Evolutionary conservation across 2,797 vertebrate species (phyloP), one percentile per base, ranked within the genome.

Genomic region (Choloepus didactylus): DNA sequence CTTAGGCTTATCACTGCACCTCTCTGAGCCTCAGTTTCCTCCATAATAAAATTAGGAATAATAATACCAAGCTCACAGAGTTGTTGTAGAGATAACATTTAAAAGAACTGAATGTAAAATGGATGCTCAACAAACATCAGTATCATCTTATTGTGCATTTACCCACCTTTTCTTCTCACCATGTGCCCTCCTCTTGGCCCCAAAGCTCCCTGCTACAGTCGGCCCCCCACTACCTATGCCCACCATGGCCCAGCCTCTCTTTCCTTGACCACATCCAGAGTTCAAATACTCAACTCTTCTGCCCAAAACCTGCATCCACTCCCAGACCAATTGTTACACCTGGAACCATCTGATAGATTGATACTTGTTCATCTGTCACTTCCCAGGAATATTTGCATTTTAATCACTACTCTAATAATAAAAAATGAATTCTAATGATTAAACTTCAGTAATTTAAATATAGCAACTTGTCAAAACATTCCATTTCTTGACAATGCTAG

Each of bases 141-240:
- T 51, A 49, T 77, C 75, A 19, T 35, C 56, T 69, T 60, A 19
- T n/a, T 38, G 18, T 1, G 2, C 49, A 6, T 44, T 14, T 21
- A 18, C 25, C n/a, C 6, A 4, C 27, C 27, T 62, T 51, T 60
- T 56, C 66, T 35, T 79, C 60, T 19, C 2, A 25, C 69, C 35
- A 2, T 0, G 0, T 19, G 8, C 16, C 3, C 8, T 23, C 12
- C 25, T 59, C 62, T 59, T 2, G 1, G 44, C 70, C 19, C 49
- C 38, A 18, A 35, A 15, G 31, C 19, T 18, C 49, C 51, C 60
- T 6, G 3, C 69, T 14, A 29, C 4, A 1, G 35, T 41, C 46
- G 7, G 41, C 49, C 9, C 10, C 12, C 19, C 29, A 3, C 14
- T 2, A 2, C 27, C 76, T 5, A 0, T 0, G 8, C 18, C 54